Percentiles rank a stretch among this genome's conserved stretches.
Evolutionary conservation across 2,797 vertebrate species (phyloP).

Genomic region (Menidia menidia): DNA sequence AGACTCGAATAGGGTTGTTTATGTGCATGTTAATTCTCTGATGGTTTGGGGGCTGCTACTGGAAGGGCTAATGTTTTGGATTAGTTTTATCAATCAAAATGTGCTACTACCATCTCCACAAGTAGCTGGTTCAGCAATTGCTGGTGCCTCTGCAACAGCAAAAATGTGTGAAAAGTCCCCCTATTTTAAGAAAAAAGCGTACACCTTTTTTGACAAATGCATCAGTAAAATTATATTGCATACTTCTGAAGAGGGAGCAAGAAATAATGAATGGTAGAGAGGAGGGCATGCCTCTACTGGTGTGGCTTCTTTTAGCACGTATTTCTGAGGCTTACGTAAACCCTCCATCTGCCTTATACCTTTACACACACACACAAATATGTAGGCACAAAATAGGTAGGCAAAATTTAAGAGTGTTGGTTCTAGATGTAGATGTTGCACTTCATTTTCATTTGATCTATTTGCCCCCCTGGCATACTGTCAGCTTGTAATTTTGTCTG

Average conservation of each 20-base stretch:
- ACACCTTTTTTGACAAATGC: background rate
- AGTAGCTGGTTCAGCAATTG: no score
- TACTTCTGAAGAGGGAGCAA: slow-evolving; percentile 16
- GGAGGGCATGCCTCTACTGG: slow-evolving; percentile 76
- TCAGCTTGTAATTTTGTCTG: slow-evolving; percentile 29
- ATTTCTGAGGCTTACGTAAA: slow-evolving; percentile 75
- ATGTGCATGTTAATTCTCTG: slow-evolving; percentile 2
- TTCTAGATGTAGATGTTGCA: slow-evolving; percentile 61
- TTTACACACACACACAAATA: slow-evolving; percentile 37
- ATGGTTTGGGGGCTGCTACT: background rate
- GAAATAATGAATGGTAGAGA: slow-evolving; percentile 48
- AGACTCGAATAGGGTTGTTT: background rate
- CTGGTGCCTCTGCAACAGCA: no score
- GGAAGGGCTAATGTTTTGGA: no score
- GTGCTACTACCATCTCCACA: background rate
- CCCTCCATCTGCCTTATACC: slow-evolving; percentile 69
- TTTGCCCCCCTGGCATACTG: slow-evolving; percentile 6
- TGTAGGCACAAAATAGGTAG: slow-evolving; percentile 26
- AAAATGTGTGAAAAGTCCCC: background rate
- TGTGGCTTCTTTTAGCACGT: slow-evolving; percentile 65
- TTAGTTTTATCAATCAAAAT: background rate
- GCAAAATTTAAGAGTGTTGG: slow-evolving; percentile 49
- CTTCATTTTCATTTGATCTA: slow-evolving; percentile 25
- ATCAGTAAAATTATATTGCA: background rate
- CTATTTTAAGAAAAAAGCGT: background rate